phyloP scores from a whole-genome alignment of 2,888 invertebrate genomes.

The Eudemis profundana region DNA sequence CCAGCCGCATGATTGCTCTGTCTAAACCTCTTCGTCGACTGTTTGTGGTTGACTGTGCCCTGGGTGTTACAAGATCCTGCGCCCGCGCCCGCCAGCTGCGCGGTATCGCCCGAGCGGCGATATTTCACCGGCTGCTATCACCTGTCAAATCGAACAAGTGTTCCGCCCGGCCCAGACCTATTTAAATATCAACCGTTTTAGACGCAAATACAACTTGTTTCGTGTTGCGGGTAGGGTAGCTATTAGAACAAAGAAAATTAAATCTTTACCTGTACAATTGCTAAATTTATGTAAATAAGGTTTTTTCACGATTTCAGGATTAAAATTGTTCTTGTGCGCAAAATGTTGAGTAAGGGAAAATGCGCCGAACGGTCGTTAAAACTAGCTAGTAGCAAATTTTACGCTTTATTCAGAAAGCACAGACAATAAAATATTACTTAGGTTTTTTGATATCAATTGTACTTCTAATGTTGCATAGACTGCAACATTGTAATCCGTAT shows the following conservation, averaged over 20 bases:
- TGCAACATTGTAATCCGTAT: conserved; percentile 27
- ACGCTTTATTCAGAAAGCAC: too few species aligned
- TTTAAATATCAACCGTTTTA: conserved; percentile 80
- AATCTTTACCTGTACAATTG: not conserved
- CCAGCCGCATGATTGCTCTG: too few species aligned
- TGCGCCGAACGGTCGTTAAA: too few species aligned
- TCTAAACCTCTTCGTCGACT: too few species aligned
- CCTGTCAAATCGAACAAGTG: conserved; percentile 83
- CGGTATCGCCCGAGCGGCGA: conserved; percentile 67
- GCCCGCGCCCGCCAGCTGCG: conserved; percentile 63
- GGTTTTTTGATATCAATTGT: too few species aligned
- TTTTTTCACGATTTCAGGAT: too few species aligned
- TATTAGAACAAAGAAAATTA: conserved; percentile 52
- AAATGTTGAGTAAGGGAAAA: too few species aligned
- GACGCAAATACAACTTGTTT: conserved; percentile 69
- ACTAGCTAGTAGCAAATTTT: too few species aligned
- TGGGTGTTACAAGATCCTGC: conserved; percentile 33
- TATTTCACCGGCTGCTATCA: conserved; percentile 81
- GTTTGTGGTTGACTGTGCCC: too few species aligned
- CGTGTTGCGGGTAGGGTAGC: conserved; percentile 55
- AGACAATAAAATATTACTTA: too few species aligned
- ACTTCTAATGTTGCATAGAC: not conserved
- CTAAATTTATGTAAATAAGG: not conserved
- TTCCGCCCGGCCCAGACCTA: conserved; percentile 75
- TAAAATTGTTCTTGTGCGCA: not conserved